A percentile compares a stretch with the other conserved stretches of the same genome.
phyloP scores from a whole-genome alignment of 2,797 vertebrate genomes.

The Epinephelus malabaricus region DNA sequence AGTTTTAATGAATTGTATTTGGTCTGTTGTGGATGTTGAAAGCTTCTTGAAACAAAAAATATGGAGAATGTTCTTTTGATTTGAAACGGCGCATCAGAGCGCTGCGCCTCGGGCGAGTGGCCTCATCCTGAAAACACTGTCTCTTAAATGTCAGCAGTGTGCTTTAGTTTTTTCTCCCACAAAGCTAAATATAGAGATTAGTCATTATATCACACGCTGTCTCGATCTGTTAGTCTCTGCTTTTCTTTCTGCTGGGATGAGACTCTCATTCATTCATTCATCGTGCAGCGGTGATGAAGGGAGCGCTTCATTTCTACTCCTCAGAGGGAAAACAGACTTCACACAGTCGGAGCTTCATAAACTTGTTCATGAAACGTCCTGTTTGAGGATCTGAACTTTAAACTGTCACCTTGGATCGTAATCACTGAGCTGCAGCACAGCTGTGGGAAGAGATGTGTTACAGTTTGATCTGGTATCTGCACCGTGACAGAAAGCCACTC shows the following conservation, averaged over 20 bases:
- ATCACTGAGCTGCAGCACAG: neutral
- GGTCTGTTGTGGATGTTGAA: constrained; percentile 1
- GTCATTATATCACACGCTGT: constrained; percentile 19
- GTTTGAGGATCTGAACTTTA: constrained; percentile 34
- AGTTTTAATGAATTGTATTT: neutral
- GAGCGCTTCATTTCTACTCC: constrained; percentile 51
- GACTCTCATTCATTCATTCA: constrained; percentile 34
- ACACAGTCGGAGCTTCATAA: constrained; percentile 11
- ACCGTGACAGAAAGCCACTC: constrained; percentile 47
- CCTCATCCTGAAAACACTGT: constrained; percentile 29
- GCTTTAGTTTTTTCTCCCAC: neutral
- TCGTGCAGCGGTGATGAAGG: constrained; percentile 48
- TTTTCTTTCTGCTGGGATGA: constrained; percentile 22
- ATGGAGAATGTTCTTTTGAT: constrained; percentile 34
- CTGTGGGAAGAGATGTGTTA: constrained; percentile 3
- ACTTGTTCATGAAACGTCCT: constrained; percentile 8
- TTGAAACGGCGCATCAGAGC: constrained; percentile 25
- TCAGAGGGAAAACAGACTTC: constrained; percentile 40
- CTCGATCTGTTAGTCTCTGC: neutral
- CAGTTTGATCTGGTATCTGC: constrained; percentile 11
- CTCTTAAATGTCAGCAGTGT: constrained; percentile 40
- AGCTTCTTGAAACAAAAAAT: constrained; percentile 10
- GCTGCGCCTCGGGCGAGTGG: constrained; percentile 27
- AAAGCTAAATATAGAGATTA: constrained; percentile 37
- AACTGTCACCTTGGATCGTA: constrained; percentile 21